phyloP scores from a whole-genome alignment of 2,797 vertebrate species.

The Tolypeutes matacus region DNA sequence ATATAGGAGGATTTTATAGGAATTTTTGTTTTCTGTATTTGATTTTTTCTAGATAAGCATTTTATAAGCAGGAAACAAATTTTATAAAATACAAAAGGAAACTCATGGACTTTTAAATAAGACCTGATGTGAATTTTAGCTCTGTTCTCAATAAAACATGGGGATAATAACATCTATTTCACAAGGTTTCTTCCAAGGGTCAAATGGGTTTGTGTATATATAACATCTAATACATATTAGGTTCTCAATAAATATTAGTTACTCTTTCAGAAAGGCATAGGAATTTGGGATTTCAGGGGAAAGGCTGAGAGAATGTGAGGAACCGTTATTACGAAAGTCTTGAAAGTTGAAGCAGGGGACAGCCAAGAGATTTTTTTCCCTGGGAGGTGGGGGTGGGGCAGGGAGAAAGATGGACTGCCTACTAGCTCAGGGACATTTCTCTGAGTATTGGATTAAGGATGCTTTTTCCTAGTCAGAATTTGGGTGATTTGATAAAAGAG shows the following conservation, averaged over 20 bases:
- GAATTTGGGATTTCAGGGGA: not conserved
- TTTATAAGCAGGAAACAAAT: too few relatives aligned
- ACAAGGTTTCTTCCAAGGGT: not conserved
- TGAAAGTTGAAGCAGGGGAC: not conserved
- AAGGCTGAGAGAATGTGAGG: not conserved
- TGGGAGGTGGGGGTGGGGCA: fast-evolving
- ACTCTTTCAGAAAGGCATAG: not conserved
- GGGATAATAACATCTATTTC: not conserved
- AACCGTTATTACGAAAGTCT: not conserved
- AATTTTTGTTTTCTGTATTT: too few relatives aligned
- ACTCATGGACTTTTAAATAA: too few relatives aligned
- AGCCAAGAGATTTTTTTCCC: not conserved
- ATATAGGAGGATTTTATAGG: too few relatives aligned
- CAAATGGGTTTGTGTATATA: not conserved
- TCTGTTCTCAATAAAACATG: not conserved
- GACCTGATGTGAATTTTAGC: too few relatives aligned
- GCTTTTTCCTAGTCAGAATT: not conserved
- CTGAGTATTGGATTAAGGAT: not conserved
- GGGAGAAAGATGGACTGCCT: not conserved
- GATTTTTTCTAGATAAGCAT: too few relatives aligned
- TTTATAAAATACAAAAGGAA: too few relatives aligned
- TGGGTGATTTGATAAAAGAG: not conserved
- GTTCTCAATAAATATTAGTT: not conserved
- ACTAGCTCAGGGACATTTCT: not conserved
- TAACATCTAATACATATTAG: not conserved